A percentile compares a stretch with the other conserved stretches of the same genome.
Evolutionary conservation across 2,113 vertebrate species (phyloP).

Genomic region (Hyaena hyaena): DNA sequence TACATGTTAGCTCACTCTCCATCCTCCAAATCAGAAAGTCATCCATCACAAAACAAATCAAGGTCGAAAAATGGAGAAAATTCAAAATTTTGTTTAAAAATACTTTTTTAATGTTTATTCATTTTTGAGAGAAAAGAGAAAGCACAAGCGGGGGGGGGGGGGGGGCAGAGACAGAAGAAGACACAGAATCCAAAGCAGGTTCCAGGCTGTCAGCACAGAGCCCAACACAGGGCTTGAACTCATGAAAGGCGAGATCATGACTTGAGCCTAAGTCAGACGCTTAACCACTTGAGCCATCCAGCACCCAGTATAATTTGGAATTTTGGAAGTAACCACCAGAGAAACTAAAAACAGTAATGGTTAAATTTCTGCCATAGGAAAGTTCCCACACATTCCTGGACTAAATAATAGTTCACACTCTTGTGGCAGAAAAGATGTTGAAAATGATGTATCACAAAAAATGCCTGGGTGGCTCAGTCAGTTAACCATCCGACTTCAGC

Average conservation of each 20-base stretch:
- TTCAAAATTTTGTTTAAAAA: neutral
- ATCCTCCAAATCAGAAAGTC: neutral
- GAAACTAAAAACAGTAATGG: neutral
- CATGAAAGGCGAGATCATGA: no score
- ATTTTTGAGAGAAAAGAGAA: no score
- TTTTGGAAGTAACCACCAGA: neutral
- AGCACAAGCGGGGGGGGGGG: no score
- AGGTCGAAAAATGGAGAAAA: neutral
- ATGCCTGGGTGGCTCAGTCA: no score
- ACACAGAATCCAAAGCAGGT: no score
- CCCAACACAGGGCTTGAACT: no score
- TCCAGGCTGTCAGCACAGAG: no score
- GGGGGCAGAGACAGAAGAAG: no score
- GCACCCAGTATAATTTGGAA: neutral
- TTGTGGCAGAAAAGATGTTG: neutral
- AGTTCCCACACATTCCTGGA: neutral
- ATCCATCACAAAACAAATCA: neutral
- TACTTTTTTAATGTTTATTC: no score
- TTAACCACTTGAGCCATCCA: no score
- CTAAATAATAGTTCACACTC: neutral
- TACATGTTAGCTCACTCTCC: neutral
- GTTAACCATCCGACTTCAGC: no score
- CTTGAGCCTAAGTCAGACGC: no score
- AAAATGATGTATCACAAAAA: neutral
- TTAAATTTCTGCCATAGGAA: neutral